phyloP scores from a whole-genome alignment of 2,888 invertebrate genomes.

The Perithous albicinctus region DNA sequence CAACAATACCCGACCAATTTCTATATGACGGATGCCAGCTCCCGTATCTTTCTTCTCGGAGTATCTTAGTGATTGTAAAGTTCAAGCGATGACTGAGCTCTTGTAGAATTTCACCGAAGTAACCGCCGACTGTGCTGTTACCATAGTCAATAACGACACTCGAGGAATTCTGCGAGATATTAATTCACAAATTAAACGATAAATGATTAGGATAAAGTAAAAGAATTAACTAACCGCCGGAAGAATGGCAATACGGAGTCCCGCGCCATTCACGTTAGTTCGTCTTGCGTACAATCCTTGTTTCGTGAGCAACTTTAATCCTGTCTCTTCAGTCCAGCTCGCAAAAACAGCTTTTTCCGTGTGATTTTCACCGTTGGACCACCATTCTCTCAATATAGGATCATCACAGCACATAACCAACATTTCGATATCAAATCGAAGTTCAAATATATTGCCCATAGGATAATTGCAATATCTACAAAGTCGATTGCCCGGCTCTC shows the following conservation, averaged over 20 bases:
- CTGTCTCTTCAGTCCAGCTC: constrained; percentile 64
- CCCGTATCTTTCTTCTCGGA: not conserved
- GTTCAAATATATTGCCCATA: constrained; percentile 69
- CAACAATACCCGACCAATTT: not conserved
- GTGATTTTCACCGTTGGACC: constrained; percentile 68
- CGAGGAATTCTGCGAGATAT: not conserved
- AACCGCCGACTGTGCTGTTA: not conserved
- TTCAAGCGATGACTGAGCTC: not conserved
- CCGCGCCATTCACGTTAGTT: not conserved
- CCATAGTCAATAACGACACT: not conserved
- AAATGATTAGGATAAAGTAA: not conserved
- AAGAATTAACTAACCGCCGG: not conserved
- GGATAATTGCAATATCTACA: constrained; percentile 65
- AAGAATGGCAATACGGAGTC: not conserved
- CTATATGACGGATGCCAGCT: not conserved
- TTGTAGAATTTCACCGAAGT: not conserved
- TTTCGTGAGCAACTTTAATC: constrained; percentile 18
- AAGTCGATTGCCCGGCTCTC: constrained; percentile 44
- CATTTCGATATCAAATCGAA: constrained; percentile 74
- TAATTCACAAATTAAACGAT: too few relatives aligned
- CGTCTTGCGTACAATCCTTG: constrained; percentile 70
- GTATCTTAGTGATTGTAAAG: not conserved
- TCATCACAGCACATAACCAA: constrained; percentile 71
- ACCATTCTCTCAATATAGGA: constrained; percentile 75
- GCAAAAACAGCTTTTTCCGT: constrained; percentile 69